A percentile compares a stretch with the other conserved stretches of the same genome.
These are phyloP conservation scores for Torymus texanus DNA, from an alignment of 2,888 invertebrate species.

Conservation along the genomic window DNA sequence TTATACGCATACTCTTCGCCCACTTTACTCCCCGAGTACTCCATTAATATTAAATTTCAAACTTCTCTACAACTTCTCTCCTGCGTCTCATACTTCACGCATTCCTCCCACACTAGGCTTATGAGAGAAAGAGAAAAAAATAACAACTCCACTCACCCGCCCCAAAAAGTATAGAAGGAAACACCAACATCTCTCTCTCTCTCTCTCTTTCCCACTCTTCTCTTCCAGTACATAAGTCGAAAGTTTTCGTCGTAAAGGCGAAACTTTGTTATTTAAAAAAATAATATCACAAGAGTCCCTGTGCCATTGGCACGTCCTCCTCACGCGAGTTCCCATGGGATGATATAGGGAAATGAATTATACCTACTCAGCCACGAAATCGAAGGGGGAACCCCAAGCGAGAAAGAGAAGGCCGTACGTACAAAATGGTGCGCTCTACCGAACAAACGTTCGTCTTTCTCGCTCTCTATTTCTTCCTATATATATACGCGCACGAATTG, in stretches of 20 bases:
- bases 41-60: constrained; percentile 28
- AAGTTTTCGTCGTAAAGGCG: constrained; percentile 39
- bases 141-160: no score
- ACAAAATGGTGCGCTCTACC: constrained; percentile 67
- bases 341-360: constrained; percentile 68
- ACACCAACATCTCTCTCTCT: no score
- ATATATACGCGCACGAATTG: neutral
- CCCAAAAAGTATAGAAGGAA: no score
- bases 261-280: constrained; percentile 50
- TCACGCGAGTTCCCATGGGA: constrained; percentile 60
- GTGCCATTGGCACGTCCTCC: constrained; percentile 57
- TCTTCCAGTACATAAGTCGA: neutral
- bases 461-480: constrained; percentile 3
- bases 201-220: neutral
- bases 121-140: no score
- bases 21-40: neutral
- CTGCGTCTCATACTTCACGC: no score
- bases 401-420: constrained; percentile 54
- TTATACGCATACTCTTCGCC: neutral
- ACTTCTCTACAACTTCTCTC: constrained; percentile 24
- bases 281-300: constrained; percentile 37
- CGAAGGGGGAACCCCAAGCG: constrained; percentile 58
- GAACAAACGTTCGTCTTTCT: constrained; percentile 60
- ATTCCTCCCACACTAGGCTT: no score
- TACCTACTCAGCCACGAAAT: constrained; percentile 61